Base-by-base conservation (phyloP, 2,888 invertebrate genomes). In the Cheilosia impressa region DNA sequence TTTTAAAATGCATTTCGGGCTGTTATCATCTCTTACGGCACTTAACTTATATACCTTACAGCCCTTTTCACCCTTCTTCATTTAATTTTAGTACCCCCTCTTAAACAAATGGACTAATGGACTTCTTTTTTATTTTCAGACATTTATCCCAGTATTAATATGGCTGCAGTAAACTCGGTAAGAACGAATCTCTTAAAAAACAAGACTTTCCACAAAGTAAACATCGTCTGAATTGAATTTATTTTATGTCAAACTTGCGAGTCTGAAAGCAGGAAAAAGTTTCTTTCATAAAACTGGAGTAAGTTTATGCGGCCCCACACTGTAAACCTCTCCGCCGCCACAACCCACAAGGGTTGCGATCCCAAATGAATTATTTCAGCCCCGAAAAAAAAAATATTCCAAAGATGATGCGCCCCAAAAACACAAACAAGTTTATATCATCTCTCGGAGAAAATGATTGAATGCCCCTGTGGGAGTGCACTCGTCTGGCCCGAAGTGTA, bases 151-250 rank as follows among this genome's bases (percentile, higher is more conserved):
- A 85, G 80, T 81, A 85, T 85, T 81, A 85, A 71, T 77, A 92
- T 92, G 91, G 92, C 91, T 89, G 90, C 91, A 89, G 89, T 92
- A 88, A 92, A 92, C 89, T 91, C 91, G 91, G 91, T 92, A 91
- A 92, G 91, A 91, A 89, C 88, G 24, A 31, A 22, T 10, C 27
- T 15, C 22, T 57, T 57, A 43, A 58, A 58, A 65, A 41, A 10
- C 58, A 75, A 73, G 27, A 41, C 45, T 63, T 17, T 19, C 55
- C 24, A 43, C 65, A 71, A 72, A 78, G 52, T 7, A 72, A 58
- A 68, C 43, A 72, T 73, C 66, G 52, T 47, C 24, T 19, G 27
- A 68, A 83, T 83, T 73, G 68, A 83, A 83, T 79, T 73, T 68
- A 78, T 83, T 68, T 73, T 31, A 73, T 79, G 47, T 63, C n/a